A percentile compares a stretch with the other conserved stretches of the same genome.
These are phyloP conservation scores for Pocillopora meandrina DNA, from an alignment of 92 coral and sea anemone species.

Conservation along the genomic window DNA sequence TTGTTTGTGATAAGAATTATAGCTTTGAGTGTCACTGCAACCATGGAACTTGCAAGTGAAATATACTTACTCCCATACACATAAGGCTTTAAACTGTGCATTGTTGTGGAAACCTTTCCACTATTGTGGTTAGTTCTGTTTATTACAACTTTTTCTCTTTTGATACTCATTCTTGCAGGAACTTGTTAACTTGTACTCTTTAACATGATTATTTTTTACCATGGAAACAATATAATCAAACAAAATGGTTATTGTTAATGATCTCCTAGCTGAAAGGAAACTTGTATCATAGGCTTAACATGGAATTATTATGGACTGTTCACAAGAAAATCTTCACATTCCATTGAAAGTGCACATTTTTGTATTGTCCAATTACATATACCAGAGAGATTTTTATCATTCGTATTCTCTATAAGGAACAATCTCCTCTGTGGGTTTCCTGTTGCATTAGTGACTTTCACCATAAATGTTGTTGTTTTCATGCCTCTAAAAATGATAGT, in stretches of 20 bases:
- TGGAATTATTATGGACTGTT: neutral
- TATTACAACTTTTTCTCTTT: no score
- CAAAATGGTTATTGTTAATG: neutral
- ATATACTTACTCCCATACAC: no score
- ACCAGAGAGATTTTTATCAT: conserved; percentile 23
- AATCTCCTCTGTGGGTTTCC: neutral
- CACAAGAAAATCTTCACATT: neutral
- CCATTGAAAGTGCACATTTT: neutral
- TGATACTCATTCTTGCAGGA: no score
- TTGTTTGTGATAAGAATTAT: no score
- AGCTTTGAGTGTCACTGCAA: no score
- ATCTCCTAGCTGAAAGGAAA: neutral
- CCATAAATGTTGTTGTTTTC: no score
- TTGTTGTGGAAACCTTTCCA: no score
- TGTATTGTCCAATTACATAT: neutral
- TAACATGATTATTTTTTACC: neutral
- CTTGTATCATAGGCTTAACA: conserved; percentile 2
- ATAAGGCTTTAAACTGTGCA: no score
- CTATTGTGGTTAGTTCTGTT: no score
- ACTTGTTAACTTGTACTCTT: neutral
- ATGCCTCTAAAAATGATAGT: no score
- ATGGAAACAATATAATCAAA: neutral
- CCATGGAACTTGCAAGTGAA: no score
- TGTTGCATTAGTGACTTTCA: no score
- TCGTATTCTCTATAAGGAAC: neutral